Percentiles rank a stretch among this genome's conserved stretches.
Conservation (phyloP, 1,140 invertebrate genomes). For the Conopomorpha cramerella region DNA sequence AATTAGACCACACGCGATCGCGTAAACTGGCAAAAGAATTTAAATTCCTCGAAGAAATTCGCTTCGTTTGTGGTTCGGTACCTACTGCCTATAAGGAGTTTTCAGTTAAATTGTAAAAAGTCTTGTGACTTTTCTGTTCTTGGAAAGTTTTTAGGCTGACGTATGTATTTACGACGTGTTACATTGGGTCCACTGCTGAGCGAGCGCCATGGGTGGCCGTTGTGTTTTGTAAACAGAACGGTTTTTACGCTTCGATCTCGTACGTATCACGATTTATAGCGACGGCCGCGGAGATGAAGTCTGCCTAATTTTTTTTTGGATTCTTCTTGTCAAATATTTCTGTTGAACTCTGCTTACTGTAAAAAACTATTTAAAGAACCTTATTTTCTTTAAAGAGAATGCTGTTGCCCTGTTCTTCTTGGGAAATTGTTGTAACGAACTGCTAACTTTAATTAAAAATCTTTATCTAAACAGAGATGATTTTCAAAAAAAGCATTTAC, state of each 20-base stretch:
- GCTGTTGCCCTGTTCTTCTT: too few species aligned
- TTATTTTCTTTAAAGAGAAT: too few species aligned
- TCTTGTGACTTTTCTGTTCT: slow-evolving; percentile 40
- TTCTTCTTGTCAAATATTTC: too few species aligned
- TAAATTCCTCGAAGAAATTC: slow-evolving; percentile 50
- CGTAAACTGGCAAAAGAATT: slow-evolving; percentile 33
- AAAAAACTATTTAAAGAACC: too few species aligned
- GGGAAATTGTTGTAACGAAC: too few species aligned
- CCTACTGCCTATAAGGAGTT: slow-evolving; percentile 42
- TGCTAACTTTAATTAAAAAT: too few species aligned
- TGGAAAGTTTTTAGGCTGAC: slow-evolving; percentile 25
- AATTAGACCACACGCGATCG: slow-evolving; percentile 52
- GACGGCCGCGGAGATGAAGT: too few species aligned
- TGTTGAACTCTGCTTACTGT: too few species aligned
- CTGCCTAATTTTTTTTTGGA: too few species aligned
- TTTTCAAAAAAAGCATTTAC: too few species aligned
- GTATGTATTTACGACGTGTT: slow-evolving; percentile 44
- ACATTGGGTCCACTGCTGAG: slow-evolving; percentile 33
- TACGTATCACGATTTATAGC: too few species aligned
- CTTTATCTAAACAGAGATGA: too few species aligned
- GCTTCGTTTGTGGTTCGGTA: slow-evolving; percentile 28
- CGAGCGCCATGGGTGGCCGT: slow-evolving; percentile 42
- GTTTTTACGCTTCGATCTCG: slow-evolving; percentile 34
- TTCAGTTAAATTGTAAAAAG: slow-evolving; percentile 39
- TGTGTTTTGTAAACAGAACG: slow-evolving; percentile 28